phyloP scores from a whole-genome alignment of 2,113 vertebrate species.

The Mystacornis crossleyi region DNA sequence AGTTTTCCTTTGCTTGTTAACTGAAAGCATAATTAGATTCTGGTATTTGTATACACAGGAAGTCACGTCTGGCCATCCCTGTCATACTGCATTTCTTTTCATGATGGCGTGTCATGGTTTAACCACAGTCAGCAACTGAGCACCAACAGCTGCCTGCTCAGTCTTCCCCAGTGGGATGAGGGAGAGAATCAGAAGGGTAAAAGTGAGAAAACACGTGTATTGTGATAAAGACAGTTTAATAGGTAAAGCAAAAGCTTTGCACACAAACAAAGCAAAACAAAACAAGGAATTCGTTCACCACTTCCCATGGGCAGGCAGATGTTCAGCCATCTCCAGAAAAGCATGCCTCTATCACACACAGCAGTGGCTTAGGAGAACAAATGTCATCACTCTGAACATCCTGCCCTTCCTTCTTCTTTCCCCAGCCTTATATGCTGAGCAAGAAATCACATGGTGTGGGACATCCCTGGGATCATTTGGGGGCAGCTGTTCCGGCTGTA shows the following conservation, averaged over 20 bases:
- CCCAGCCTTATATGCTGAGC: neutral
- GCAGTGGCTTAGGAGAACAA: neutral
- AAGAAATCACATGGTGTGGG: neutral
- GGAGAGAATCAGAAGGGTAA: neutral
- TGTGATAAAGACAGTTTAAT: neutral
- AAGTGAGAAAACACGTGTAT: neutral
- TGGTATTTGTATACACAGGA: neutral
- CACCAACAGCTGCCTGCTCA: neutral
- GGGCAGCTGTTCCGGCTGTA: neutral
- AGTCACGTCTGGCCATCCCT: neutral
- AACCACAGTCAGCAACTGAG: neutral
- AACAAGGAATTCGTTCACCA: neutral
- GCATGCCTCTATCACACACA: neutral
- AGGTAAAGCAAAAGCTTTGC: neutral
- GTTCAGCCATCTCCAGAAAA: neutral
- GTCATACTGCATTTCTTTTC: neutral
- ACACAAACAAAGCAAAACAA: neutral
- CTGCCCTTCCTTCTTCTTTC: neutral
- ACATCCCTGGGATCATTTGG: neutral
- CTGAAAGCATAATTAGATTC: neutral
- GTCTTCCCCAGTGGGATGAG: neutral
- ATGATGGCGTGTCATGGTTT: neutral
- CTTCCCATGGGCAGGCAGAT: neutral
- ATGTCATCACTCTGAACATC: neutral
- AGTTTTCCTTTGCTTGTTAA: neutral